Conservation (phyloP, 1,140 invertebrate species). For the Euschistus heros region DNA sequence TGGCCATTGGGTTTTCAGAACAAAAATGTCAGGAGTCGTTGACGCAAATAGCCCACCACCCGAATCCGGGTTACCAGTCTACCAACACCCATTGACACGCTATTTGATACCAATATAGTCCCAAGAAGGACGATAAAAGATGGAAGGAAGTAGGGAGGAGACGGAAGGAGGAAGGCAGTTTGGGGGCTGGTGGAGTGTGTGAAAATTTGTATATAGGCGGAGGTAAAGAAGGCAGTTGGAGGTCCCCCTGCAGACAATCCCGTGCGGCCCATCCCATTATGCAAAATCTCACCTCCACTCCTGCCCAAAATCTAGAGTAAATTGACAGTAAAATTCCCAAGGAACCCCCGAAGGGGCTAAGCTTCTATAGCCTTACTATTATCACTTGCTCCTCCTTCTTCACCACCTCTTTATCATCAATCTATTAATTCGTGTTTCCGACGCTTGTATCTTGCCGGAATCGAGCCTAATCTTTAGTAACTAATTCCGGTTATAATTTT, state of each 20-base stretch:
- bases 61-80: too few species aligned
- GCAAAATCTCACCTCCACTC: slow-evolving; percentile 20
- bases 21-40: too few species aligned
- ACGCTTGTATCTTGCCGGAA: too few species aligned
- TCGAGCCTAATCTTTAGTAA: too few species aligned
- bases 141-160: background rate
- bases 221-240: too few species aligned
- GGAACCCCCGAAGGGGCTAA: slow-evolving; percentile 16
- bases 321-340: slow-evolving; percentile 23
- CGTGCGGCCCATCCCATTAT: slow-evolving; percentile 22
- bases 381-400: slow-evolving; percentile 3
- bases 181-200: background rate
- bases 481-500: too few species aligned
- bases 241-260: background rate
- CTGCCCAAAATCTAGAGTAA: slow-evolving; percentile 23
- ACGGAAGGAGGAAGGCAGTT: background rate
- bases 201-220: too few species aligned
- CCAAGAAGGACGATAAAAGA: background rate
- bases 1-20: too few species aligned
- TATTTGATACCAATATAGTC: background rate
- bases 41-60: too few species aligned
- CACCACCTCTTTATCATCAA: background rate
- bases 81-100: background rate
- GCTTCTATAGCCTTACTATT: slow-evolving; percentile 5
- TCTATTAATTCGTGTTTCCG: background rate